phyloP scores from a whole-genome alignment of 2,888 invertebrate species.

The Amiota mariae region DNA sequence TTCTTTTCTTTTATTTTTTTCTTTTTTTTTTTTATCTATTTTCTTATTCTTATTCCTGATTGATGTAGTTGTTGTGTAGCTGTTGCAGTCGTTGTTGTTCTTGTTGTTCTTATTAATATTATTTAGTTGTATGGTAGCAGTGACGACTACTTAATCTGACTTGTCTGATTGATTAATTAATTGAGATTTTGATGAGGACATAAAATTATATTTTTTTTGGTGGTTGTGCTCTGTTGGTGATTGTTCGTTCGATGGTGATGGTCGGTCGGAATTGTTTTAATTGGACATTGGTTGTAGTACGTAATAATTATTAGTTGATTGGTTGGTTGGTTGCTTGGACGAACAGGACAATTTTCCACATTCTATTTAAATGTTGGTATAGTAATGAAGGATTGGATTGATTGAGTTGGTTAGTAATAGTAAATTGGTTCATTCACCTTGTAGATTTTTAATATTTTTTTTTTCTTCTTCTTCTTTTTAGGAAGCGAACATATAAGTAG shows the following conservation, averaged over 20 bases:
- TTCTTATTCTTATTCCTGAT: constrained; percentile 40
- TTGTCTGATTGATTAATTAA: neutral
- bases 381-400: constrained; percentile 45
- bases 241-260: constrained; percentile 34
- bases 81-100: neutral
- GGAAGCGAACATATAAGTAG: constrained; percentile 35
- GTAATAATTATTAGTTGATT: too few relatives aligned
- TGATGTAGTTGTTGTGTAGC: constrained; percentile 35
- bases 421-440: constrained; percentile 16
- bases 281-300: too few relatives aligned
- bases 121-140: neutral
- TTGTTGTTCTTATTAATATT: too few relatives aligned
- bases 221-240: constrained; percentile 31
- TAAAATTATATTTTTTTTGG: constrained; percentile 43
- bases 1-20: constrained; percentile 13
- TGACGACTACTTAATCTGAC: too few relatives aligned
- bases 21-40: constrained; percentile 44
- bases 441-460: too few relatives aligned
- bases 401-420: constrained; percentile 34
- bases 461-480: constrained; percentile 15
- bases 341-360: neutral
- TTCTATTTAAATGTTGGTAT: constrained; percentile 18
- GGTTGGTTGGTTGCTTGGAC: constrained; percentile 31
- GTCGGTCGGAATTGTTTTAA: neutral
- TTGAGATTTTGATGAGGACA: neutral